Evolutionary conservation across 2,113 vertebrate species (phyloP).

Genomic region (Psittacara wagleri): DNA sequence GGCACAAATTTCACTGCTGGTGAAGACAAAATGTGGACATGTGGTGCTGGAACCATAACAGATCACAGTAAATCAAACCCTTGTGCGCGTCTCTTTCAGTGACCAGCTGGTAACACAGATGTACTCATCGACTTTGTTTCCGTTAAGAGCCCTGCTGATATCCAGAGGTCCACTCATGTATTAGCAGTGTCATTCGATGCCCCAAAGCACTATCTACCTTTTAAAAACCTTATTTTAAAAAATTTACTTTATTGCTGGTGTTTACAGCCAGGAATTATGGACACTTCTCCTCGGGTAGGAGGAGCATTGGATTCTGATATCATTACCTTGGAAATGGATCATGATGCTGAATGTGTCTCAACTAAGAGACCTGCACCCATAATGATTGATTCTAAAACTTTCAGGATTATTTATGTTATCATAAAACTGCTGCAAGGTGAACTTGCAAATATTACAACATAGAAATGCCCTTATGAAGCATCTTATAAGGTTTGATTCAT

Average conservation of each 20-base stretch:
- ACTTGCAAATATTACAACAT: neutral
- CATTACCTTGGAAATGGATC: neutral
- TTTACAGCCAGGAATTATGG: neutral
- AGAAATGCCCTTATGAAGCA: neutral
- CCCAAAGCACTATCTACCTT: neutral
- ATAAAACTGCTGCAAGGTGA: constrained; percentile 4
- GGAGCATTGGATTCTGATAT: neutral
- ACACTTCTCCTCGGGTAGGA: neutral
- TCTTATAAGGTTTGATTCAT: neutral
- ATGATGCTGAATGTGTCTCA: neutral
- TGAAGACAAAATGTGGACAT: neutral
- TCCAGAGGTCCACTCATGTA: neutral
- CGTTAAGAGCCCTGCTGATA: neutral
- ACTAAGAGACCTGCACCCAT: neutral
- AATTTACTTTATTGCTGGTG: neutral
- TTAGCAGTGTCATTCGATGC: neutral
- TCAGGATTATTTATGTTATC: neutral
- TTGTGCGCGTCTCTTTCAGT: neutral
- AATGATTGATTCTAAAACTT: neutral
- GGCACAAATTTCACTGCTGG: neutral
- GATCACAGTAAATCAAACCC: neutral
- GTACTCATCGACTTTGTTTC: neutral
- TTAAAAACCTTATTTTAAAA: neutral
- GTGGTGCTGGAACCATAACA: neutral
- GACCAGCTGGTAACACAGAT: neutral